These are phyloP conservation scores for Gallinago nigripennis DNA, from an alignment of 2,797 vertebrate genomes.

Conservation along the genomic window DNA sequence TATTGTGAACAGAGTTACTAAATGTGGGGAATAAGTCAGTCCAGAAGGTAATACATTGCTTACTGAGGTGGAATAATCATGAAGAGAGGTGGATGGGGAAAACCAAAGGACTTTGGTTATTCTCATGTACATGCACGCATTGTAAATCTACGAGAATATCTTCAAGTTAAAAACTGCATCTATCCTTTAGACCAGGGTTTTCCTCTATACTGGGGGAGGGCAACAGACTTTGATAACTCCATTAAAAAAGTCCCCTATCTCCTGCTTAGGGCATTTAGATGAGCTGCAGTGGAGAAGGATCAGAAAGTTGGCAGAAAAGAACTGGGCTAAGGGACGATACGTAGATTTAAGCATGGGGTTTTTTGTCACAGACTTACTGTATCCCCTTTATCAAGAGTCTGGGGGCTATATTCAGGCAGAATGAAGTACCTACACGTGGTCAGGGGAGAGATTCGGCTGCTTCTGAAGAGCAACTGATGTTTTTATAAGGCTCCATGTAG, in stretches of 20 bases:
- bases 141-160: not conserved
- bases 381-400: not conserved
- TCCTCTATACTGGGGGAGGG: not conserved
- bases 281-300: not conserved
- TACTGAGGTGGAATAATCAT: slow-evolving; percentile 1
- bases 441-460: not conserved
- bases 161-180: not conserved
- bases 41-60: not conserved
- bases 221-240: not conserved
- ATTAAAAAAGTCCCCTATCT: not conserved
- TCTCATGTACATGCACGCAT: not conserved
- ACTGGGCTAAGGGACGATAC: not conserved
- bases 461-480: not conserved
- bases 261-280: not conserved
- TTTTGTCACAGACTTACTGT: not conserved
- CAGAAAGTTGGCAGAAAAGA: not conserved
- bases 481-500: not conserved
- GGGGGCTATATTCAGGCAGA: not conserved
- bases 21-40: not conserved
- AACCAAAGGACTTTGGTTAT: not conserved
- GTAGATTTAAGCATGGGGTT: not conserved
- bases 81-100: not conserved
- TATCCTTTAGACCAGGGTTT: not conserved
- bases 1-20: not conserved
- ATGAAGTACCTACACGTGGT: not conserved